A percentile compares a stretch with the other conserved stretches of the same genome.
Conservation (phyloP, 1,140 invertebrate genomes). For the Vanessa tameamea region DNA sequence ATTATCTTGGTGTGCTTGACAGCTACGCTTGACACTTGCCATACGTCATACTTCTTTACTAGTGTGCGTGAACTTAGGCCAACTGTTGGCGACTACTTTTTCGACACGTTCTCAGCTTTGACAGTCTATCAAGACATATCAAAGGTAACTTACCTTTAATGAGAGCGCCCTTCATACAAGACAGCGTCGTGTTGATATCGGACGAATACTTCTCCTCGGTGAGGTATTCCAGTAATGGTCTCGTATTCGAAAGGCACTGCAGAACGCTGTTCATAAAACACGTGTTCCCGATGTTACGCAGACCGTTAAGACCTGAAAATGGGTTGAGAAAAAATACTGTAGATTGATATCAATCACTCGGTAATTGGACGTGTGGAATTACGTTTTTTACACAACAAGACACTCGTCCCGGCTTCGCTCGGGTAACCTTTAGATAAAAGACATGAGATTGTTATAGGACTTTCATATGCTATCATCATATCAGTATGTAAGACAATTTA, state of each 20-base stretch:
- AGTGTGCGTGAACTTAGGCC: too few species aligned
- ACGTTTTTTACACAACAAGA: not conserved
- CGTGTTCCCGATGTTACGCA: conserved; percentile 96
- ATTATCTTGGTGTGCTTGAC: too few species aligned
- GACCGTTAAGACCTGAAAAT: conserved; percentile 88
- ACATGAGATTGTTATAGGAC: too few species aligned
- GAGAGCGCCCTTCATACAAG: conserved; percentile 90
- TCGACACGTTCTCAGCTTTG: too few species aligned
- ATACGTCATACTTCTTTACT: too few species aligned
- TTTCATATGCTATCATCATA: too few species aligned
- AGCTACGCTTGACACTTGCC: too few species aligned
- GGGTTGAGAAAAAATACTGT: not conserved
- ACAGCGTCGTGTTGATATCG: conserved; percentile 89
- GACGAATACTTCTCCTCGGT: conserved; percentile 83
- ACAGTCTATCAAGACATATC: too few species aligned
- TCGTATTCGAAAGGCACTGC: conserved; percentile 95
- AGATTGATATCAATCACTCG: not conserved
- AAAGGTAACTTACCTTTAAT: conserved; percentile 82
- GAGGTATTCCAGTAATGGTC: conserved; percentile 89
- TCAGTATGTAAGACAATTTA: too few species aligned
- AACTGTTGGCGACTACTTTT: too few species aligned
- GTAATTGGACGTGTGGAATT: not conserved
- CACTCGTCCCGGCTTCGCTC: too few species aligned
- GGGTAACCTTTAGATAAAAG: too few species aligned
- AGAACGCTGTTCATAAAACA: conserved; percentile 99